Conservation (phyloP, 1,140 invertebrate species). For the Apis cerana region DNA sequence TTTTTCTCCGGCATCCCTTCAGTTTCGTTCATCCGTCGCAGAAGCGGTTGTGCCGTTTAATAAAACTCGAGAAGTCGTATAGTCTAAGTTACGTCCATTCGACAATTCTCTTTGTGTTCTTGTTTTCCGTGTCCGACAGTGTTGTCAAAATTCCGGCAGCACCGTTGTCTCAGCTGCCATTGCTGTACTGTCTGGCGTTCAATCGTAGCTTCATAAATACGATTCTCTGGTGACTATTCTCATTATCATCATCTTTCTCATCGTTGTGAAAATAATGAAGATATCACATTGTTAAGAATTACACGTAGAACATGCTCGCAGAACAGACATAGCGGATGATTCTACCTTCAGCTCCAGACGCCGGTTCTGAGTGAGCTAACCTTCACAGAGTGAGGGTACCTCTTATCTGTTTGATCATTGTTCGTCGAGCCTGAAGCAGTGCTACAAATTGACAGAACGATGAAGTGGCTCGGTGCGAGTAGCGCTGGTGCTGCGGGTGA, state of each 20-base stretch:
- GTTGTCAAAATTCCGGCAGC: slow-evolving; percentile 70
- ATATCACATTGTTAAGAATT: slow-evolving; percentile 49
- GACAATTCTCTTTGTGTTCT: slow-evolving; percentile 61
- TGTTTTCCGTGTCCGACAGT: slow-evolving; percentile 49
- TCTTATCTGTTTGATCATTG: slow-evolving; percentile 36
- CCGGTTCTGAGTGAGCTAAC: slow-evolving; percentile 64
- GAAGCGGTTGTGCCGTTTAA: slow-evolving; percentile 37
- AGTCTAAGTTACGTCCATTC: slow-evolving; percentile 35
- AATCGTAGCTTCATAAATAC: slow-evolving; percentile 52
- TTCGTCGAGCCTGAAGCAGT: slow-evolving; percentile 50
- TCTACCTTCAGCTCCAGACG: slow-evolving; percentile 54
- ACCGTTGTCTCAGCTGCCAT: slow-evolving; percentile 64
- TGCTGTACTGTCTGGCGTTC: slow-evolving; percentile 58
- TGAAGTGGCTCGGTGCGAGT: slow-evolving; percentile 80
- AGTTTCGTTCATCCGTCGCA: slow-evolving; percentile 34
- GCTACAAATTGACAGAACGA: slow-evolving; percentile 68
- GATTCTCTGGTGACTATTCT: slow-evolving; percentile 21
- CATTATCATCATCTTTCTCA: slow-evolving; percentile 31
- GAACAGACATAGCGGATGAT: slow-evolving; percentile 52
- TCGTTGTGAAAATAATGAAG: slow-evolving; percentile 52
- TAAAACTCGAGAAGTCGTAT: slow-evolving; percentile 12
- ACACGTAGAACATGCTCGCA: slow-evolving; percentile 45
- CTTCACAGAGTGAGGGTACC: slow-evolving; percentile 45
- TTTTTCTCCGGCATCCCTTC: slow-evolving; percentile 47
- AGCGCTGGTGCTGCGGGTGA: slow-evolving; percentile 77